A percentile compares a stretch with the other conserved stretches of the same genome.
Conservation (phyloP, 2,888 invertebrate species). For the Sarcophaga variegata region DNA sequence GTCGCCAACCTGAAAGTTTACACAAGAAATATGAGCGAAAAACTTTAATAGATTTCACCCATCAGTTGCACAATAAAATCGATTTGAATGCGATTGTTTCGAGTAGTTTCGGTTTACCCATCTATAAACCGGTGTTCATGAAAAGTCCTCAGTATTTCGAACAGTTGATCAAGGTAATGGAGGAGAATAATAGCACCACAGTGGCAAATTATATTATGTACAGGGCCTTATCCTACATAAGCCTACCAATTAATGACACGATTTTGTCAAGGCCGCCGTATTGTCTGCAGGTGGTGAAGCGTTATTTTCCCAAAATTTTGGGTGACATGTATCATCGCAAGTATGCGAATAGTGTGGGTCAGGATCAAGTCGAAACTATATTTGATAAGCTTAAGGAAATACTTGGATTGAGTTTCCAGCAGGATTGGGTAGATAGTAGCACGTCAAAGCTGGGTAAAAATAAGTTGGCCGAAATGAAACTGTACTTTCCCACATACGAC, state of each 20-base stretch:
- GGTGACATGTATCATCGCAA: slow-evolving; percentile 77
- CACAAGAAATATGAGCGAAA: slow-evolving; percentile 74
- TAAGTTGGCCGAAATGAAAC: slow-evolving; percentile 73
- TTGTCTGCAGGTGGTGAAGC: slow-evolving; percentile 73
- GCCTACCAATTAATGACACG: slow-evolving; percentile 71
- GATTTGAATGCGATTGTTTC: slow-evolving; percentile 75
- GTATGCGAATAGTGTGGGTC: slow-evolving; percentile 69
- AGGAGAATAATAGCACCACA: slow-evolving; percentile 73
- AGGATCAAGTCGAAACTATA: slow-evolving; percentile 71
- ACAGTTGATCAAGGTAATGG: slow-evolving; percentile 75
- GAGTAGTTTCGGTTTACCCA: slow-evolving; percentile 72
- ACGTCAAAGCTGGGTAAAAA: slow-evolving; percentile 75
- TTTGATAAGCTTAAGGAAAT: slow-evolving; percentile 72
- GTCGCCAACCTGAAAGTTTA: slow-evolving; percentile 63
- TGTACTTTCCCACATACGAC: slow-evolving; percentile 70
- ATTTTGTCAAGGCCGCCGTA: slow-evolving; percentile 54
- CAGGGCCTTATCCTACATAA: slow-evolving; percentile 73
- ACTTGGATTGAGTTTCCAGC: slow-evolving; percentile 71
- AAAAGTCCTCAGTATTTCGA: slow-evolving; percentile 75
- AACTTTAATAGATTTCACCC: slow-evolving; percentile 72
- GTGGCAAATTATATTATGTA: slow-evolving; percentile 80
- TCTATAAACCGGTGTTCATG: slow-evolving; percentile 77
- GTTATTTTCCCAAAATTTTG: slow-evolving; percentile 74
- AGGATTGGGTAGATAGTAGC: slow-evolving; percentile 76
- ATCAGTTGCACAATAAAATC: slow-evolving; percentile 71